Evolutionary conservation across 2,113 vertebrate genomes (phyloP).

Genomic region (Microcebus jonahi): DNA sequence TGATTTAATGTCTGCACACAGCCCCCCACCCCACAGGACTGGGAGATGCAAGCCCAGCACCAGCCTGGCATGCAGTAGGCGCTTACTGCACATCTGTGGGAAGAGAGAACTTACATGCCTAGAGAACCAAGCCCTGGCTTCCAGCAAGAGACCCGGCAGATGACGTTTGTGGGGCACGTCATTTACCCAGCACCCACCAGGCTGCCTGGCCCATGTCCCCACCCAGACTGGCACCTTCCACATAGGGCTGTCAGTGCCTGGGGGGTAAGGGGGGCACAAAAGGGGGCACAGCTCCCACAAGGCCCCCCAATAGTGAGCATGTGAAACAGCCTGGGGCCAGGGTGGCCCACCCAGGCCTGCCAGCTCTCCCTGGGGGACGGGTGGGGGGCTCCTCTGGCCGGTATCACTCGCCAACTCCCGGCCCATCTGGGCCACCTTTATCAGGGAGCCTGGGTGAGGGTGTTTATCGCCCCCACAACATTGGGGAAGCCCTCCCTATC

Average conservation of each 20-base stretch:
- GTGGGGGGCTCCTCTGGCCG: background rate
- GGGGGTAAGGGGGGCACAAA: background rate
- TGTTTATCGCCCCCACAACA: constrained; percentile 60
- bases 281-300: background rate
- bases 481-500: background rate
- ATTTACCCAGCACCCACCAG: too few relatives aligned
- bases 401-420: constrained; percentile 47
- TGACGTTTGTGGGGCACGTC: too few relatives aligned
- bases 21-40: background rate
- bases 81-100: accelerated
- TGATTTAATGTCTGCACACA: background rate
- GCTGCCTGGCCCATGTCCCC: background rate
- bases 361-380: background rate
- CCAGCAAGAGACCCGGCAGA: too few relatives aligned
- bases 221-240: background rate
- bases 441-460: constrained; percentile 64
- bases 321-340: background rate
- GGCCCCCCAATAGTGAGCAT: background rate
- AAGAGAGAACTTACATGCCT: background rate
- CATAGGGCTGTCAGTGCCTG: background rate
- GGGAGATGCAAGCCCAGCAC: too few relatives aligned
- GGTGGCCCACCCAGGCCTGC: background rate
- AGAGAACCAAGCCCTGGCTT: accelerated
- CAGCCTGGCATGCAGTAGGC: too few relatives aligned
- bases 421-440: constrained; percentile 66